phyloP scores from a whole-genome alignment of 2,797 vertebrate species.

The Poeciliopsis paucimaculata region DNA sequence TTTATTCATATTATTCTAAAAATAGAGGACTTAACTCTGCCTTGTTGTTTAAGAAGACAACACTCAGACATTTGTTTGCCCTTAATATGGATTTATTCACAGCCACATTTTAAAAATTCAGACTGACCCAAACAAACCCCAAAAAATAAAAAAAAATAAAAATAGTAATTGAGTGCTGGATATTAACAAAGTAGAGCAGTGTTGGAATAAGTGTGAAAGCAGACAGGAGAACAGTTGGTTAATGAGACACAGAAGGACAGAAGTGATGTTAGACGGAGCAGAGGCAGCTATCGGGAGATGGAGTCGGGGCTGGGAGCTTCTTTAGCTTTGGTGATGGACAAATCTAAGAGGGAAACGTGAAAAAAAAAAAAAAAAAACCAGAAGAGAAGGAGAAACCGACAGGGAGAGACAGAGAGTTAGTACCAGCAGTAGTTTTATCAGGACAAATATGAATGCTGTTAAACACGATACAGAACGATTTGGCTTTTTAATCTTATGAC shows the following conservation, averaged over 20 bases:
- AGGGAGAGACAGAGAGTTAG: slow-evolving; percentile 52
- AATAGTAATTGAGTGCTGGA: slow-evolving; percentile 1
- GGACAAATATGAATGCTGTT: slow-evolving; percentile 1
- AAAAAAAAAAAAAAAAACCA: slow-evolving; percentile 26
- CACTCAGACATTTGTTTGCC: slow-evolving; percentile 24
- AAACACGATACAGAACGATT: not conserved
- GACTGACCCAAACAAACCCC: slow-evolving; percentile 5
- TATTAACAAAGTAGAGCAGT: slow-evolving; percentile 25
- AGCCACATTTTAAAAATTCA: slow-evolving; percentile 25
- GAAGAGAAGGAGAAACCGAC: not conserved
- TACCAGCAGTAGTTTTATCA: slow-evolving; percentile 24
- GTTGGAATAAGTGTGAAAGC: slow-evolving; percentile 14
- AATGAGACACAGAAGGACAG: slow-evolving; percentile 17
- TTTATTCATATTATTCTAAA: not conserved
- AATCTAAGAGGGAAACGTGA: slow-evolving; percentile 48
- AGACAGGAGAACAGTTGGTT: slow-evolving; percentile 7
- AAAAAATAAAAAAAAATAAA: slow-evolving; percentile 3
- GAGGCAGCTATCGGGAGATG: slow-evolving; percentile 69
- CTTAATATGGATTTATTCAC: slow-evolving; percentile 70
- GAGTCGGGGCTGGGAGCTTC: slow-evolving; percentile 70
- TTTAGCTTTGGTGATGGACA: slow-evolving; percentile 62
- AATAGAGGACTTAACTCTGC: fast-evolving
- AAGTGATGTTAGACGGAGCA: not conserved
- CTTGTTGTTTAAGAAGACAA: not conserved
- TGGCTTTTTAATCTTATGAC: not conserved